Conservation (phyloP, 1,140 invertebrate species). For the Cyphomyrmex costatus region DNA sequence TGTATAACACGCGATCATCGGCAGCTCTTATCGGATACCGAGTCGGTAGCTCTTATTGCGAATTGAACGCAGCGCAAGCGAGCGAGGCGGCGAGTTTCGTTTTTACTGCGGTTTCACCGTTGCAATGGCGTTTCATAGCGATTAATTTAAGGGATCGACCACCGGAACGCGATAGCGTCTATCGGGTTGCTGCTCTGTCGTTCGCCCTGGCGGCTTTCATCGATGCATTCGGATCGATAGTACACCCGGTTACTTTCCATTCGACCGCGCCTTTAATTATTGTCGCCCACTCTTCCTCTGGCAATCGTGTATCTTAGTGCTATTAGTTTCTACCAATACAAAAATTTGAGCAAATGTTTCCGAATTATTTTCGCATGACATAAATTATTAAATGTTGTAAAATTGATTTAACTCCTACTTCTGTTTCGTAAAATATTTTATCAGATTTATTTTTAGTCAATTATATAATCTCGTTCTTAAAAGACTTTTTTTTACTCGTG, state of each 20-base stretch:
- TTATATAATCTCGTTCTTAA: neutral
- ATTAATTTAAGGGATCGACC: conserved; percentile 62
- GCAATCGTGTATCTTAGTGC: conserved; percentile 27
- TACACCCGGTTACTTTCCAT: conserved; percentile 53
- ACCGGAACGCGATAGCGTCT: conserved; percentile 42
- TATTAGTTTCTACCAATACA: conserved; percentile 11
- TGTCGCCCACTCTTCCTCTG: conserved; percentile 38
- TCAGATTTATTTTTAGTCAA: neutral
- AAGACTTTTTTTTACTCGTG: neutral
- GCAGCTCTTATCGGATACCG: conserved; percentile 32
- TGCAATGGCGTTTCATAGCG: conserved; percentile 45
- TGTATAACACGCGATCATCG: conserved; percentile 45
- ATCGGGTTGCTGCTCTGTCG: conserved; percentile 40
- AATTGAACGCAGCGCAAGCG: conserved; percentile 51
- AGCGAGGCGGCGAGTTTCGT: conserved; percentile 27
- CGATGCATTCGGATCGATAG: conserved; percentile 64
- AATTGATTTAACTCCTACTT: neutral
- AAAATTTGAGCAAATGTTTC: conserved; percentile 24
- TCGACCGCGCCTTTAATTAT: conserved; percentile 63
- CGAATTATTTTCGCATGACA: neutral
- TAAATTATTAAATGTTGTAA: conserved; percentile 6
- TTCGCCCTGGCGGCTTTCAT: conserved; percentile 44
- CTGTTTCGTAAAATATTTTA: neutral
- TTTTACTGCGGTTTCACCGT: conserved; percentile 54
- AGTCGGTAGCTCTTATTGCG: conserved; percentile 42